Conservation (phyloP, 2,113 vertebrate species). For the Laticauda laticaudata region DNA sequence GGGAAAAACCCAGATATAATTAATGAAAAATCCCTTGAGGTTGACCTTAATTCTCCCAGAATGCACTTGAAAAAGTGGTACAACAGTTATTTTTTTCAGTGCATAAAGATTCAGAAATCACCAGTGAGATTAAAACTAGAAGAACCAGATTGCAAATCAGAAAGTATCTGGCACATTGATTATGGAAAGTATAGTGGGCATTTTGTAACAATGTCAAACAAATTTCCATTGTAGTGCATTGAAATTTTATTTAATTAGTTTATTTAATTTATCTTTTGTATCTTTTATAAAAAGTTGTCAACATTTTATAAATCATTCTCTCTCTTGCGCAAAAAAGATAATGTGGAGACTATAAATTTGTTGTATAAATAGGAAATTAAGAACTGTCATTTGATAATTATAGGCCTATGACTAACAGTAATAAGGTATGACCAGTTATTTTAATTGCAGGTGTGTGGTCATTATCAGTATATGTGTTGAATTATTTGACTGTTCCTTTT, state of each 20-base stretch:
- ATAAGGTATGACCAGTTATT: conserved; percentile 8
- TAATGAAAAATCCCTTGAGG: background rate
- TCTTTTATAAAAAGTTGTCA: conserved; percentile 34
- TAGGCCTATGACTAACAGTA: conserved; percentile 21
- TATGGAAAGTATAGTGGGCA: conserved; percentile 10
- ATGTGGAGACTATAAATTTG: conserved; percentile 15
- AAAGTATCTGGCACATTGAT: conserved; percentile 1
- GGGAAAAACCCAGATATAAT: background rate
- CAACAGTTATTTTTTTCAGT: background rate
- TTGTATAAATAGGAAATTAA: conserved; percentile 32
- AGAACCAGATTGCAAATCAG: conserved; percentile 23
- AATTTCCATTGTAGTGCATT: background rate
- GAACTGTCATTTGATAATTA: conserved; percentile 15
- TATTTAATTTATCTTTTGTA: conserved; percentile 19
- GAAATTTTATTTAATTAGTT: background rate
- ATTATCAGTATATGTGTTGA: conserved; percentile 14
- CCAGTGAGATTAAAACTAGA: background rate
- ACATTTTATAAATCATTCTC: conserved; percentile 8
- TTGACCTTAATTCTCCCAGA: background rate
- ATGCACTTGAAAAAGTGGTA: background rate
- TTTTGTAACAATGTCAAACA: conserved; percentile 33
- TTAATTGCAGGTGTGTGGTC: conserved; percentile 11
- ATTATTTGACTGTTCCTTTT: conserved; percentile 20
- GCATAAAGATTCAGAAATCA: background rate
- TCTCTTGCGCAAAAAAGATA: conserved; percentile 1